Percentiles rank a stretch among this genome's conserved stretches.
phyloP scores from a whole-genome alignment of 2,113 vertebrate genomes.

The Lepidothrix coronata region DNA sequence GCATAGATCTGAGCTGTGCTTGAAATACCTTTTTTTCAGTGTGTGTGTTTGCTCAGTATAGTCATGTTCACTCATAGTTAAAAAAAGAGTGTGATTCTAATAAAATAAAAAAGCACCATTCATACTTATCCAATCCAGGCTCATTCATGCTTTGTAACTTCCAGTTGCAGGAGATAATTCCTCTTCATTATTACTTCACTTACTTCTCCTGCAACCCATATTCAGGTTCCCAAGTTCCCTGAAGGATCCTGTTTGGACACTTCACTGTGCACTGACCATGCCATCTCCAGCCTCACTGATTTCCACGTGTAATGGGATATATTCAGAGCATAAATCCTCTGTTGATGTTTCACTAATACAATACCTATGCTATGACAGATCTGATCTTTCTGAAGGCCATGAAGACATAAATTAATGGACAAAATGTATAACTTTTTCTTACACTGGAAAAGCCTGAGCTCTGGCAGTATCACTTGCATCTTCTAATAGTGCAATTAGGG shows the following conservation, averaged over 20 bases:
- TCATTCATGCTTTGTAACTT: background rate
- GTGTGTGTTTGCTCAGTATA: background rate
- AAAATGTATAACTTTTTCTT: background rate
- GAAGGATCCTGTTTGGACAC: background rate
- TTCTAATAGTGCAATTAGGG: background rate
- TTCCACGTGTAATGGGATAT: background rate
- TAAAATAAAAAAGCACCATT: background rate
- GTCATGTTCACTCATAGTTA: background rate
- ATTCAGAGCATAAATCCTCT: background rate
- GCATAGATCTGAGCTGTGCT: background rate
- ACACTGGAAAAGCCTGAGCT: background rate
- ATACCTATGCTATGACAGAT: background rate
- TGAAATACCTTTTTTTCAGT: background rate
- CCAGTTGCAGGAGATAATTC: background rate
- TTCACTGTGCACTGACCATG: background rate
- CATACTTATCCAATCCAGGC: background rate
- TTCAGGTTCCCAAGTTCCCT: background rate
- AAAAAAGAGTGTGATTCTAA: background rate
- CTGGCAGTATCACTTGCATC: background rate
- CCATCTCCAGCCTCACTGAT: background rate
- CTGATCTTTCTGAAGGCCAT: background rate
- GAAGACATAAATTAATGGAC: background rate
- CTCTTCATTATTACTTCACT: background rate
- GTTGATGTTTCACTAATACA: rapidly evolving
- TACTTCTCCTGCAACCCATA: background rate